phyloP scores from a whole-genome alignment of 1,140 invertebrate genomes.

The Lepidurus apus region DNA sequence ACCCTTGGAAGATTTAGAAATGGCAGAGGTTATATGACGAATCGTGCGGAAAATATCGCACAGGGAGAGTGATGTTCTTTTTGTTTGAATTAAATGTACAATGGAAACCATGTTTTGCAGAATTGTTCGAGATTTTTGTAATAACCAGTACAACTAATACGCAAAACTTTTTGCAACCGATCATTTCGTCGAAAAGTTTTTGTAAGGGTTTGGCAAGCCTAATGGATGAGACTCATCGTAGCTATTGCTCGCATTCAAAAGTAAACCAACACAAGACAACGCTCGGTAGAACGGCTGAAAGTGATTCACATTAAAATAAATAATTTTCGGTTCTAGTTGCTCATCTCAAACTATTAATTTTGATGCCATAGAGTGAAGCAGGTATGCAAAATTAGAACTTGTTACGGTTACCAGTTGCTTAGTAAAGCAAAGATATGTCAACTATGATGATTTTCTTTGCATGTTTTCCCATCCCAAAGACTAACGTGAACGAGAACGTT shows the following conservation, averaged over 20 bases:
- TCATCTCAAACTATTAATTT: too few relatives aligned
- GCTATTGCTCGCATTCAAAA: not conserved
- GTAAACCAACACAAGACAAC: slow-evolving; percentile 13
- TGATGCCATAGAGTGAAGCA: too few relatives aligned
- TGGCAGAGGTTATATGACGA: not conserved
- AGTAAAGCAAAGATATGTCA: not conserved
- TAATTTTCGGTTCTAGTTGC: not conserved
- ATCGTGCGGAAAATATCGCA: not conserved
- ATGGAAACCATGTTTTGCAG: too few relatives aligned
- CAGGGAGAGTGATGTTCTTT: too few relatives aligned
- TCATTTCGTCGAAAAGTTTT: too few relatives aligned
- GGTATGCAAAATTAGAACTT: not conserved
- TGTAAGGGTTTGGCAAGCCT: not conserved
- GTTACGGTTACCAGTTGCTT: not conserved
- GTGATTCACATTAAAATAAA: not conserved
- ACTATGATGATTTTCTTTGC: too few relatives aligned
- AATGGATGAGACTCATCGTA: not conserved
- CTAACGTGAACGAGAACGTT: not conserved
- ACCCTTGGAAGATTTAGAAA: not conserved
- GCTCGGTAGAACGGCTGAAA: not conserved
- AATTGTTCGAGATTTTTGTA: too few relatives aligned
- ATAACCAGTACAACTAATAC: too few relatives aligned
- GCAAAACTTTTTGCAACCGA: too few relatives aligned
- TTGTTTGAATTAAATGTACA: too few relatives aligned
- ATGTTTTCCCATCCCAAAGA: not conserved